These are phyloP conservation scores for Anastrepha ludens DNA, from an alignment of 1,140 invertebrate species.

Conservation along the genomic window DNA sequence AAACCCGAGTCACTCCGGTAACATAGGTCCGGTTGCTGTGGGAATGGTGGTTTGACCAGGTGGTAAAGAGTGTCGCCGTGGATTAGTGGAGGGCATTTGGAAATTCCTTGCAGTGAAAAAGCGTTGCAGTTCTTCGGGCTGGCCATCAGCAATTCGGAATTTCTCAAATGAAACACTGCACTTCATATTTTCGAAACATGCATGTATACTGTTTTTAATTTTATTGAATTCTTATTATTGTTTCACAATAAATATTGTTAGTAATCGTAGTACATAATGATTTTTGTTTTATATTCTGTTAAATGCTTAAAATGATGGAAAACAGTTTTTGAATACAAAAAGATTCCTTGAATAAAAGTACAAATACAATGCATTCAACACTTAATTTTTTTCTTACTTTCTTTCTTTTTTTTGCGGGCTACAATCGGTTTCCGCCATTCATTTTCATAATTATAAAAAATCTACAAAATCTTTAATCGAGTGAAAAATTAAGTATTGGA, in stretches of 20 bases:
- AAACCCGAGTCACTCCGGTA: too few species aligned
- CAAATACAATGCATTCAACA: neutral
- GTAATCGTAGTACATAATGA: conserved; percentile 49
- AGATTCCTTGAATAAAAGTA: neutral
- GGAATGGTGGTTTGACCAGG: too few species aligned
- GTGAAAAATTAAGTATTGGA: conserved; percentile 41
- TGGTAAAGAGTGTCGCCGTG: too few species aligned
- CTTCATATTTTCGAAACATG: conserved; percentile 43
- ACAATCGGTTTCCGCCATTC: neutral
- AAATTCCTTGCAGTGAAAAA: too few species aligned
- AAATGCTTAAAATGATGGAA: conserved; percentile 11
- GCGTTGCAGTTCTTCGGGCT: too few species aligned
- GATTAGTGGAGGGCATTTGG: too few species aligned
- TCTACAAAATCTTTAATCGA: conserved; percentile 9
- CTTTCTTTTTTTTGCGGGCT: neutral
- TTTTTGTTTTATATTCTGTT: neutral
- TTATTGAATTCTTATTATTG: conserved; percentile 50
- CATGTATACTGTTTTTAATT: conserved; percentile 33
- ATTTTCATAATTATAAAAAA: conserved; percentile 2
- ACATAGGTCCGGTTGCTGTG: too few species aligned
- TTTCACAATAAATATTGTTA: conserved; percentile 49
- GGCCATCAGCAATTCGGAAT: too few species aligned
- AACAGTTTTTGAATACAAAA: conserved; percentile 30
- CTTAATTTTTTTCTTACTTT: neutral
- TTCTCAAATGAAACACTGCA: neutral